Evolutionary conservation across 2,888 invertebrate genomes (phyloP), one percentile per base, ranked within the genome.

Genomic region (Dasysyrphus albostriatus): DNA sequence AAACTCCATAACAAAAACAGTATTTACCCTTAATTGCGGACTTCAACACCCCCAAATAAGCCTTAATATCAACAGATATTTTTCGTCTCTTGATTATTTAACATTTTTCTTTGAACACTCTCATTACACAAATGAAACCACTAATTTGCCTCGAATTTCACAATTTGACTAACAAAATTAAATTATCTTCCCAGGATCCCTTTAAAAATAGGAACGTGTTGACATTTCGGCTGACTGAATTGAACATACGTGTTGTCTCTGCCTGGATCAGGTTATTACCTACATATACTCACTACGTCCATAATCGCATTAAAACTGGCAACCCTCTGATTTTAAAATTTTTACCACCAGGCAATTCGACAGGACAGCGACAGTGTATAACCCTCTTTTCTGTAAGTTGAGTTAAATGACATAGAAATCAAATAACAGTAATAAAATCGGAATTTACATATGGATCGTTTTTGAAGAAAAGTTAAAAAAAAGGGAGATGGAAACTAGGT

Each of bases 41-140:
- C 34, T 29, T 29, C n/a, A 75, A 65, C 51, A 54, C 65, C 32
- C 80, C 29, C 65, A 29, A 51, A 65, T 58, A 75, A 24, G 10
- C 65, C 32, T 51, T 67, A 14, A 67, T 75, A 65, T 80, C 76
- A 84, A 84, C 81, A 84, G 81, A 84, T 84, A 70, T 75, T 47
- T 24, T 70, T 67, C 72, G 72, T 72, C 67, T 63, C 49, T 80
- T 51, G 76, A 76, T 67, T 72, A 84, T 76, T 67, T 59, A 14
- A 51, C 61, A 24, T 61, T 61, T 61, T 81, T 72, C 76, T 67
- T 67, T 84, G 81, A 84, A 76, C 76, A 84, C 70, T 65, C 29
- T 76, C 70, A 81, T 84, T 88, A 89, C 90, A 90, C 89, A 63
- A 91, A 92, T 91, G 90, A 90, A 90, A 90, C 91, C 91, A 91